A percentile compares a stretch with the other conserved stretches of the same genome.
Conservation (phyloP, 1,140 invertebrate species). For the Pseudomyrmex gracilis region DNA sequence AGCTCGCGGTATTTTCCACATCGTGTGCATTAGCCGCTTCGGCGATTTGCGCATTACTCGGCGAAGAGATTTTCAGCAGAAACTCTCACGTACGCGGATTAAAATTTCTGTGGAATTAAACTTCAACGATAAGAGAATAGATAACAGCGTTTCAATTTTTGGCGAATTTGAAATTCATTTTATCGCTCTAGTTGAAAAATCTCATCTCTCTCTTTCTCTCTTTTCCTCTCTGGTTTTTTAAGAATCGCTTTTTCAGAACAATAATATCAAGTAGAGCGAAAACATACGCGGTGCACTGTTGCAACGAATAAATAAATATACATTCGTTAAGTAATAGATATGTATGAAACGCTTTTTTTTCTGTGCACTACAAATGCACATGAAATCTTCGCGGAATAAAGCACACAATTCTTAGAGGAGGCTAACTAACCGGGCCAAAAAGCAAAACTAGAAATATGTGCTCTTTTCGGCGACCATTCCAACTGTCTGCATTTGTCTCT, state of each 20-base stretch:
- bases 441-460: neutral
- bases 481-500: constrained; percentile 28
- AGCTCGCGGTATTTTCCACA: constrained; percentile 28
- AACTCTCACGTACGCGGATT: neutral
- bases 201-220: too few relatives aligned
- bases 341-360: neutral
- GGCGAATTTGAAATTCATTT: neutral
- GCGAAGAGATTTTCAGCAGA: neutral
- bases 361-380: neutral
- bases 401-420: constrained; percentile 4
- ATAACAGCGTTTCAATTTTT: constrained; percentile 8
- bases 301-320: neutral
- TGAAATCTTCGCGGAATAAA: constrained; percentile 25
- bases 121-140: neutral
- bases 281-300: neutral
- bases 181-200: neutral
- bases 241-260: neutral
- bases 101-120: neutral
- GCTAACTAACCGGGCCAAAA: constrained; percentile 6
- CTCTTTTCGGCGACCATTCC: constrained; percentile 25
- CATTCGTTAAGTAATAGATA: neutral
- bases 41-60: constrained; percentile 19
- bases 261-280: neutral
- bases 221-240: neutral
- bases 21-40: constrained; percentile 10